These are phyloP conservation scores for Acanthurus leucopareius DNA, from an alignment of 2,797 vertebrate species.

Conservation along the genomic window DNA sequence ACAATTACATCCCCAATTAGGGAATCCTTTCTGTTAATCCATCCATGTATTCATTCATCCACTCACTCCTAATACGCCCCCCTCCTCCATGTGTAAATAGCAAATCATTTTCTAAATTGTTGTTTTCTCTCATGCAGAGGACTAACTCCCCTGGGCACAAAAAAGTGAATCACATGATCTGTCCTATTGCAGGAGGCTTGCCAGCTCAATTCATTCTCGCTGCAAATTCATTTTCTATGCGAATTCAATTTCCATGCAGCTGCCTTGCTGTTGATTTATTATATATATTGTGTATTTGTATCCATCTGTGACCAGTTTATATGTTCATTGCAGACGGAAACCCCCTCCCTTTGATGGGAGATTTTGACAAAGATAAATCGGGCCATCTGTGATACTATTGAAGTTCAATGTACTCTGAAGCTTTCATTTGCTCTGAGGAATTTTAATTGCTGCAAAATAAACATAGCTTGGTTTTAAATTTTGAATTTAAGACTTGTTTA, in stretches of 20 bases:
- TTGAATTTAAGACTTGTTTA: slow-evolving; percentile 73
- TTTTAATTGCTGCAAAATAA: slow-evolving; percentile 81
- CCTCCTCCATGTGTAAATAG: slow-evolving; percentile 46
- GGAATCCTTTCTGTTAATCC: slow-evolving; percentile 21
- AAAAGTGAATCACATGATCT: slow-evolving; percentile 66
- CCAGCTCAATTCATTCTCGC: slow-evolving; percentile 65
- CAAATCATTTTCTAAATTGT: slow-evolving; percentile 74
- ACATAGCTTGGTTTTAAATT: slow-evolving; percentile 63
- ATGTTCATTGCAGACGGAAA: slow-evolving; percentile 72
- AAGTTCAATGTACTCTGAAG: slow-evolving; percentile 78
- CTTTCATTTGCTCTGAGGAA: slow-evolving; percentile 78
- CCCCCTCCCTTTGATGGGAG: slow-evolving; percentile 66
- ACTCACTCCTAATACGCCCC: slow-evolving; percentile 22
- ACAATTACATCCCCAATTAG: slow-evolving; percentile 27
- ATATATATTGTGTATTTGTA: slow-evolving; percentile 82
- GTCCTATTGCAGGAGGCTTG: slow-evolving; percentile 47
- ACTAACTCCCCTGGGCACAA: slow-evolving; percentile 43
- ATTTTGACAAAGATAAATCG: slow-evolving; percentile 81
- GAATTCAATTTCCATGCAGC: slow-evolving; percentile 76
- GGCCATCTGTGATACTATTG: slow-evolving; percentile 81
- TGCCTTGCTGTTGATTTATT: slow-evolving; percentile 71
- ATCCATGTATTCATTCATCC: slow-evolving; percentile 14
- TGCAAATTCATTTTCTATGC: slow-evolving; percentile 63
- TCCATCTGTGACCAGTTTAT: slow-evolving; percentile 83
- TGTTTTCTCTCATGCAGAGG: slow-evolving; percentile 50